Evolutionary conservation across 2,888 invertebrate genomes (phyloP), one percentile per base, ranked within the genome.

Genomic region (Cephus runcator): DNA sequence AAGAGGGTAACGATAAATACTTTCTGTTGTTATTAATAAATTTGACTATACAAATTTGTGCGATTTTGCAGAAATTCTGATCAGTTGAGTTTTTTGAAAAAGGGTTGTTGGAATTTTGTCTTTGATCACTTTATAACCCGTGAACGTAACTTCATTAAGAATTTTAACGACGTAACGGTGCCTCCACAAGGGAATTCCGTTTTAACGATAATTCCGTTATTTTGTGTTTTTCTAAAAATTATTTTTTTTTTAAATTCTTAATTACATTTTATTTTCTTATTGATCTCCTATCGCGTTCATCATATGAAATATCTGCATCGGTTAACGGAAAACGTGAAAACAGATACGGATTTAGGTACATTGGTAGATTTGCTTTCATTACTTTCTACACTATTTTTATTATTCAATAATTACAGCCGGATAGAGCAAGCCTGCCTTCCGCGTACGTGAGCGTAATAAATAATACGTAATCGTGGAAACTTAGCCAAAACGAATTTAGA

Each of bases 301-400:
- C 15, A 23, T 40, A 23, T 1, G 1, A 6, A 6, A 6, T 40
- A 40, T 23, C 15, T 6, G 23, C 0, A 23, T 4, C 12, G 40
- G 15, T 15, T 40, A 23, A 40, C 4, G 40, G 1, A 23, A 56
- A 56, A 23, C 0, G 56, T 56, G 23, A 56, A 56, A 56, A 56
- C 23, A 23, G 15, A 15, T 1, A 40, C 2, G 23, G 23, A 9
- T 56, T 56, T 56, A 23, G 40, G 23, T 56, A 9, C 1, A 23
- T 23, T 56, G 23, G 23, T 23, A 56, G 30, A 33, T 71, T 15
- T 30, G 9, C 31, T 71, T 71, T 71, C 30, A 9, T 71, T 71
- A 71, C 71, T 71, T 71, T 71, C 71, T 71, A 71, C 12, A 30
- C 33, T 71, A 71, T 71, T 71, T 30, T 71, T 71, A 11, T 71